Percentiles rank a stretch among this genome's conserved stretches.
Conservation (phyloP, 2,113 vertebrate genomes). For the Corythaixoides concolor region DNA sequence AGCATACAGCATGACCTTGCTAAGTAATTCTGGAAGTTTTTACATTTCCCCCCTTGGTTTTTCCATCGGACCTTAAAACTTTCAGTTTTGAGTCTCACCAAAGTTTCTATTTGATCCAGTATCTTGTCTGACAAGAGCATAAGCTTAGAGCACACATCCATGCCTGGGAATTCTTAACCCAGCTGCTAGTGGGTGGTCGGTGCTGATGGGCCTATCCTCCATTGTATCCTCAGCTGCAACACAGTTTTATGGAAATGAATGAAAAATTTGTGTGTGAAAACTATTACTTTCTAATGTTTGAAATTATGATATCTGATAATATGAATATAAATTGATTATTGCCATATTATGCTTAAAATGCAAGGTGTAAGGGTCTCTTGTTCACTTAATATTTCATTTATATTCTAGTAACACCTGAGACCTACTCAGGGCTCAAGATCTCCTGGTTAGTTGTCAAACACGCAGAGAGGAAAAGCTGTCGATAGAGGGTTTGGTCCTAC, state of each 20-base stretch:
- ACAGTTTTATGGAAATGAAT: not conserved
- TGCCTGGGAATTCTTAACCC: not conserved
- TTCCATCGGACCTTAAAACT: not conserved
- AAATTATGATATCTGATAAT: not conserved
- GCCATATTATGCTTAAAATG: not conserved
- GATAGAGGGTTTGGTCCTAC: not conserved
- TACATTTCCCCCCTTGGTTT: not conserved
- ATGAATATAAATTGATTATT: not conserved
- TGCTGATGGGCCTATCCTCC: not conserved
- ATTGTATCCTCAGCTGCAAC: rapidly evolving
- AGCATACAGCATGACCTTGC: not conserved
- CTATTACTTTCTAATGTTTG: not conserved
- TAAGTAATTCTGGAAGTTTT: not conserved
- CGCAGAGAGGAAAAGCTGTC: not conserved
- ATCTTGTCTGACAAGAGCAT: not conserved
- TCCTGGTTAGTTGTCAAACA: not conserved
- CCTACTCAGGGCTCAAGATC: not conserved
- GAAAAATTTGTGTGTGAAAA: not conserved
- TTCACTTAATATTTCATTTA: not conserved
- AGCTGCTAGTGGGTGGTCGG: not conserved
- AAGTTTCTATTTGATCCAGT: not conserved
- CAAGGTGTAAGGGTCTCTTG: not conserved
- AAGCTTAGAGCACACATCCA: not conserved
- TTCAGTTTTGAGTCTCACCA: not conserved
- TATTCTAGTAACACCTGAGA: not conserved